phyloP scores from a whole-genome alignment of 2,888 invertebrate genomes.

The Diaperis boleti region DNA sequence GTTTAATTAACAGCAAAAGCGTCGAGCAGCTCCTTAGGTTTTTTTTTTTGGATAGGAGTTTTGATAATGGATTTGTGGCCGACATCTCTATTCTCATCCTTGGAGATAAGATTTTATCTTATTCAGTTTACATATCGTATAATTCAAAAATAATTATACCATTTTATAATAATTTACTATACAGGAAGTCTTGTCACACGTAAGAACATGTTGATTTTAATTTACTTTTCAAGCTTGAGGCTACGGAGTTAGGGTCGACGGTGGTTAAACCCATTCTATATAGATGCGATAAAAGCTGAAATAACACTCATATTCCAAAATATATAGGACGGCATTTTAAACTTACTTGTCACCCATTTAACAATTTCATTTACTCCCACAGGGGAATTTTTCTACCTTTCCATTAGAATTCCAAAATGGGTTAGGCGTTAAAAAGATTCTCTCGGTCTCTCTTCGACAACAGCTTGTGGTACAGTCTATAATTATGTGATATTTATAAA shows the following conservation, averaged over 20 bases:
- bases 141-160: slow-evolving; percentile 33
- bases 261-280: too few species aligned
- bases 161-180: slow-evolving; percentile 26
- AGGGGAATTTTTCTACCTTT: too few species aligned
- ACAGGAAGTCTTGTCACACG: slow-evolving; percentile 26
- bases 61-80: slow-evolving; percentile 24
- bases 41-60: slow-evolving; percentile 9
- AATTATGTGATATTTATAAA: too few species aligned
- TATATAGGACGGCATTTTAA: too few species aligned
- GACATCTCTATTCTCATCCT: slow-evolving; percentile 26
- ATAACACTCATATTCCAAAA: too few species aligned
- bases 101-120: slow-evolving; percentile 32
- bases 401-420: too few species aligned
- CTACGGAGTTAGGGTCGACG: slow-evolving; percentile 16
- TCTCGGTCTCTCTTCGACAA: too few species aligned
- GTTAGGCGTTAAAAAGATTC: too few species aligned
- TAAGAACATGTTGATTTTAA: slow-evolving; percentile 19
- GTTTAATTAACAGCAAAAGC: slow-evolving; percentile 52
- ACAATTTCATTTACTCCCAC: too few species aligned
- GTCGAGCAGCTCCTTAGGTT: slow-evolving; percentile 42
- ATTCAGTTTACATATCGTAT: slow-evolving; percentile 22
- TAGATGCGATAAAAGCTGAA: too few species aligned
- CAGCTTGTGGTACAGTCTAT: too few species aligned
- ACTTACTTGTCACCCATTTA: too few species aligned
- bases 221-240: slow-evolving; percentile 19